Evolutionary conservation across 2,888 invertebrate species (phyloP).

Genomic region (Mimachlamys varia): DNA sequence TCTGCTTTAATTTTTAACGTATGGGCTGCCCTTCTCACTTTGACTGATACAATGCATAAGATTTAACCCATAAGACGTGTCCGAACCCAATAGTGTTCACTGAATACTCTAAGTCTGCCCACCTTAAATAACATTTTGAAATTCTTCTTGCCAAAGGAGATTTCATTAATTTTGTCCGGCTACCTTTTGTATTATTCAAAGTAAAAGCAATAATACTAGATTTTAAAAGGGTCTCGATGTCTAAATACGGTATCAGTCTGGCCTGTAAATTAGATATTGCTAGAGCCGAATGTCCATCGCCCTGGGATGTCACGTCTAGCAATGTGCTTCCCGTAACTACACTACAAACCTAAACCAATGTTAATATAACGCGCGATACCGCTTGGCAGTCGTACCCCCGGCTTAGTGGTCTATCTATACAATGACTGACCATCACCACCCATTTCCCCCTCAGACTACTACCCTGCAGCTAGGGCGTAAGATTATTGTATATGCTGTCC

Average conservation of each 20-base stretch:
- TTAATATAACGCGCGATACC: neutral
- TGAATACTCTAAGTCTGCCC: neutral
- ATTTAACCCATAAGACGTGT: too few species aligned
- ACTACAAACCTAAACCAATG: neutral
- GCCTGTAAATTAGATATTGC: neutral
- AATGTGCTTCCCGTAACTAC: neutral
- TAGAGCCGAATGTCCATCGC: neutral
- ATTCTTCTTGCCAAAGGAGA: neutral
- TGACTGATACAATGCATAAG: too few species aligned
- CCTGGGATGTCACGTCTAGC: neutral
- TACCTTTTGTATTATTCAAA: neutral
- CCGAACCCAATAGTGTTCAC: too few species aligned
- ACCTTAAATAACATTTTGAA: neutral
- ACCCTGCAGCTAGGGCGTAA: too few species aligned
- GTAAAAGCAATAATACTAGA: neutral
- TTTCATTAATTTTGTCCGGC: neutral
- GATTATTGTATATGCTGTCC: too few species aligned
- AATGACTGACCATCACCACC: neutral
- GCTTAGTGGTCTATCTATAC: neutral
- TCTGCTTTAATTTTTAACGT: too few species aligned
- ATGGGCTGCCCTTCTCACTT: too few species aligned
- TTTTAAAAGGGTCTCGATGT: neutral
- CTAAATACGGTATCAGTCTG: slow-evolving; percentile 20
- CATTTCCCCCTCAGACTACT: too few species aligned
- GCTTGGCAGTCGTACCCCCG: neutral